Percentiles rank a stretch among this genome's conserved stretches.
phyloP scores from a whole-genome alignment of 2,797 vertebrate genomes.

The Urosaurus nigricauda region DNA sequence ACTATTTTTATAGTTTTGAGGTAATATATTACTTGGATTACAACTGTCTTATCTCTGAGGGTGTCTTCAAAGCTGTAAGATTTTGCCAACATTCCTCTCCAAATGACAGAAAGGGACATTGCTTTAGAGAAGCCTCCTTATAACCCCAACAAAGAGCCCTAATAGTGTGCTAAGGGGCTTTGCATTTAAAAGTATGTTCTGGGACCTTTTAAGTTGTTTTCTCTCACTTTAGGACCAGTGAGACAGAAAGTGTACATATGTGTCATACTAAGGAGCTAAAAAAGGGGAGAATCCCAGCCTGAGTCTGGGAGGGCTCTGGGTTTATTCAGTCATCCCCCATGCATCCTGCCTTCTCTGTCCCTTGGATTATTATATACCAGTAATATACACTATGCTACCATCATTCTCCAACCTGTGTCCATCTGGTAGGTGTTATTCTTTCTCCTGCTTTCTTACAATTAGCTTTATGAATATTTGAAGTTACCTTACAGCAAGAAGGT shows the following conservation, averaged over 20 bases:
- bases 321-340: too few relatives aligned
- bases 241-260: background rate
- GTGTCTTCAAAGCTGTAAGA: background rate
- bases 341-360: too few relatives aligned
- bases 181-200: background rate
- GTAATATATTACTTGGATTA: too few relatives aligned
- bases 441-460: background rate
- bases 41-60: background rate
- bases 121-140: background rate
- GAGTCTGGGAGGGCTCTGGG: too few relatives aligned
- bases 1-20: background rate
- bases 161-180: background rate
- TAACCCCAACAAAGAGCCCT: background rate
- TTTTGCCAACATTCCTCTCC: background rate
- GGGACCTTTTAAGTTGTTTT: background rate
- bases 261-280: background rate
- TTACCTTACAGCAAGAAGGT: background rate
- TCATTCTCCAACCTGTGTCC: background rate
- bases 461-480: background rate
- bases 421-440: too few relatives aligned
- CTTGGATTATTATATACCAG: background rate
- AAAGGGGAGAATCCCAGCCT: background rate
- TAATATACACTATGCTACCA: background rate
- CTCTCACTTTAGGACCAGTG: background rate
- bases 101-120: background rate